Evolutionary conservation across 2,113 vertebrate species (phyloP).

Genomic region (Bagarius yarrelli): DNA sequence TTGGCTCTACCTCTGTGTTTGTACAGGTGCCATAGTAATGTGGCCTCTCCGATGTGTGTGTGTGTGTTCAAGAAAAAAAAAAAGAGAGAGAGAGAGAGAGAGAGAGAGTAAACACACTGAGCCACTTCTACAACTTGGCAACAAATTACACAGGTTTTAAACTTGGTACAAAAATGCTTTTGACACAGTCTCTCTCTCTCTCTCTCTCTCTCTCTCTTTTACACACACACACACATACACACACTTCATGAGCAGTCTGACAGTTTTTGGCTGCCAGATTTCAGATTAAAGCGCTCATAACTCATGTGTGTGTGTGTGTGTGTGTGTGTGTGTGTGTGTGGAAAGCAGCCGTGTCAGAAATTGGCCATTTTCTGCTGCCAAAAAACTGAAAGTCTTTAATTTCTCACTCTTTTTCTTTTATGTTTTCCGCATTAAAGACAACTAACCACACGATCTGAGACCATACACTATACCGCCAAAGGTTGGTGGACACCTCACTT

Average conservation of each 20-base stretch:
- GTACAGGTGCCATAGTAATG: slow-evolving; percentile 71
- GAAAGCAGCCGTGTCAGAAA: slow-evolving; percentile 27
- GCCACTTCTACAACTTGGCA: slow-evolving; percentile 64
- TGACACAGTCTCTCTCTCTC: slow-evolving; percentile 28
- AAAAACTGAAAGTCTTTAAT: slow-evolving; percentile 5
- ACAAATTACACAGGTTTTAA: slow-evolving; percentile 17
- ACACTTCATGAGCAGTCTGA: slow-evolving; percentile 8
- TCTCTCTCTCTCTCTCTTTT: slow-evolving; percentile 33
- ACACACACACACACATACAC: slow-evolving; percentile 32
- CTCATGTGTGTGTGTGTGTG: too few species aligned
- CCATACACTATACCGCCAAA: too few species aligned
- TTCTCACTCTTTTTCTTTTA: neutral
- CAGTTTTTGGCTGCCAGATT: slow-evolving; percentile 23
- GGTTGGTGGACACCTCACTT: too few species aligned
- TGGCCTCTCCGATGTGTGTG: slow-evolving; percentile 44
- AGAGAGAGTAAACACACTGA: slow-evolving; percentile 65
- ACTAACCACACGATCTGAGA: too few species aligned
- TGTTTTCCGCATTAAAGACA: neutral
- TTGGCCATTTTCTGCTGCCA: neutral
- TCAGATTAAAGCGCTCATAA: slow-evolving; percentile 42
- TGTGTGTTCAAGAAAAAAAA: neutral
- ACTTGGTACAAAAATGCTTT: slow-evolving; percentile 24
- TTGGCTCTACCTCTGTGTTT: slow-evolving; percentile 63
- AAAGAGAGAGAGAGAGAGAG: slow-evolving; percentile 46
- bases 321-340: too few species aligned